phyloP scores from a whole-genome alignment of 2,888 invertebrate species.

The Octodonta nipae region DNA sequence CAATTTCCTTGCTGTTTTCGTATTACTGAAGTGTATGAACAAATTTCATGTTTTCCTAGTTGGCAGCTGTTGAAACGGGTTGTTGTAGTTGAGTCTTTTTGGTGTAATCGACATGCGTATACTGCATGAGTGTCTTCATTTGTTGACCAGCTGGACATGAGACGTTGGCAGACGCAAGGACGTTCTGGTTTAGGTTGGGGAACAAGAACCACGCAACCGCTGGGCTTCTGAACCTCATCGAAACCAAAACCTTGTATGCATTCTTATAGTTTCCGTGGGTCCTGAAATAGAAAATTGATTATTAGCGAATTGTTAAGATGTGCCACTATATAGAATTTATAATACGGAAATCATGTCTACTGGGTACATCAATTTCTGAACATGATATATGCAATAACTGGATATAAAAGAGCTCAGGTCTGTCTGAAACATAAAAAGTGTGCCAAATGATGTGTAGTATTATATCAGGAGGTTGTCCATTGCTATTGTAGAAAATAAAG shows the following conservation, averaged over 20 bases:
- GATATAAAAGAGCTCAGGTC: no score
- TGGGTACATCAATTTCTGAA: no score
- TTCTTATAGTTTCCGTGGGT: constrained; percentile 56
- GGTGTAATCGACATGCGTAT: constrained; percentile 55
- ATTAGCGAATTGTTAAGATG: no score
- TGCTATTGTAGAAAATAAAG: no score
- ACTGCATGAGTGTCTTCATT: constrained; percentile 40
- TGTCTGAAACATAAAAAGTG: no score
- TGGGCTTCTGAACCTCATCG: constrained; percentile 51
- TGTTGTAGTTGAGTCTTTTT: constrained; percentile 43
- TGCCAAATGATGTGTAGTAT: no score
- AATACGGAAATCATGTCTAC: no score
- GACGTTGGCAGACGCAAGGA: constrained; percentile 34
- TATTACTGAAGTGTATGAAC: constrained; percentile 63
- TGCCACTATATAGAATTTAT: no score
- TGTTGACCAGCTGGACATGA: constrained; percentile 33
- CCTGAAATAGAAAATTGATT: constrained; percentile 25
- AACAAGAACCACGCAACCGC: constrained; percentile 50
- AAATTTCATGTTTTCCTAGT: constrained; percentile 58
- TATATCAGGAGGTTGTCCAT: no score
- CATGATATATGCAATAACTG: no score
- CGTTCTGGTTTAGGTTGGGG: constrained; percentile 30
- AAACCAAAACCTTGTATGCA: constrained; percentile 38
- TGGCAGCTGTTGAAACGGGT: constrained; percentile 15
- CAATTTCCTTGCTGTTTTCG: constrained; percentile 58